Evolutionary conservation across 1,140 invertebrate genomes (phyloP), one percentile per base, ranked within the genome.

Genomic region (Drosophila ohnishii): DNA sequence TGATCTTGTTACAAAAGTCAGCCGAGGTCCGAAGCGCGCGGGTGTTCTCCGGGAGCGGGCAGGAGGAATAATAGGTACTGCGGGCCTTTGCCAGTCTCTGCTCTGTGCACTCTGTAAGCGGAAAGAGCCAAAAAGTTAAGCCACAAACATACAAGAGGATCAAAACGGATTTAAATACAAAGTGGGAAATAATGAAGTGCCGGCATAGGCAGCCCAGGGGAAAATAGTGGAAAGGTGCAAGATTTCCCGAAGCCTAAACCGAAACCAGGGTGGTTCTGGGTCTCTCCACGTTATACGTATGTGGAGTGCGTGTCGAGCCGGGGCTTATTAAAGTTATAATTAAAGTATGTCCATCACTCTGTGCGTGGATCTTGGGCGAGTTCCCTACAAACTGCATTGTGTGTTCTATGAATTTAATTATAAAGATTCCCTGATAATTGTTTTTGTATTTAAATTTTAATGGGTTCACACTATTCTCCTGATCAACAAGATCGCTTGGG

Each of bases 81-180:
- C 44, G n/a, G 25, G 14, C 48, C 44, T 42, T 62, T 37, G 25
- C 32, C 45, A 66, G 51, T 57, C 50, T 32, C 42, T 63, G 48
- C 64, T 72, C 55, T 42, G n/a, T 60, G 61, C 78, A 61, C 59
- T 51, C 16, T 3, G 50, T 35, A 87, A 70, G 83, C 83, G 83
- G 76, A 87, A 87, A 86, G 83, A 86, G 83, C 75, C 84, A 87
- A 86, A 86, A 86, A 86, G 84, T 88, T 88, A 88, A 88, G 84
- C 84, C 84, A 88, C 84, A 88, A 88, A 88, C 84, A 88, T 88
- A 88, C 84, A 88, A 88, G 80, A 80, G 84, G 84, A 88, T 88
- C 84, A 88, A 75, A 88, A 89, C 84, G 84, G 84, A 78, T 88
- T 88, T 89, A 88, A 88, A 88, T 88, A 80, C 80, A 84, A 84